Evolutionary conservation across 1,140 invertebrate genomes (phyloP).

Genomic region (Branchinecta lynchi): DNA sequence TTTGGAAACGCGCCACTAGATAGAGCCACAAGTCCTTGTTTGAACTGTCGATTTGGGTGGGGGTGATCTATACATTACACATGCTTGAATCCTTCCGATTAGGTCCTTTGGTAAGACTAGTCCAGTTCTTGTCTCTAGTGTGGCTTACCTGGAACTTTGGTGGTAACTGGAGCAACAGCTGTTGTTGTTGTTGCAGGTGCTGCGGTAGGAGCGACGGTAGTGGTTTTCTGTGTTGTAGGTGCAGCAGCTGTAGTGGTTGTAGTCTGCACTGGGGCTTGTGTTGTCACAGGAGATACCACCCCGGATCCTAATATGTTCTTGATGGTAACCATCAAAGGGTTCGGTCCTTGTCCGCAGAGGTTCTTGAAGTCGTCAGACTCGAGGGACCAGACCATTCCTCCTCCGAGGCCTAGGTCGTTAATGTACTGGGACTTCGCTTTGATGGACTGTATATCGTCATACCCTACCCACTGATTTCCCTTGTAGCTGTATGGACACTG

Average conservation of each 20-base stretch:
- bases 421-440: slow-evolving; percentile 56
- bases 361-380: slow-evolving; percentile 81
- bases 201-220: neutral
- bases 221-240: neutral
- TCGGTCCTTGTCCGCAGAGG: slow-evolving; percentile 49
- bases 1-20: no score
- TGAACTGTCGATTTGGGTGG: no score
- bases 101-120: no score
- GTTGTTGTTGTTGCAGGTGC: slow-evolving; percentile 24
- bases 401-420: slow-evolving; percentile 48
- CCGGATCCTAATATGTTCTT: neutral
- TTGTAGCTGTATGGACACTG: slow-evolving; percentile 51
- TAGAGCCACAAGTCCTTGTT: no score
- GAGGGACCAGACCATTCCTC: slow-evolving; percentile 69
- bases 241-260: slow-evolving; percentile 13
- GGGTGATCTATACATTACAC: no score
- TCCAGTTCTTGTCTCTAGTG: no score
- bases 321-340: slow-evolving; percentile 53
- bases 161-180: slow-evolving; percentile 23
- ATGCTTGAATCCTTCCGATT: no score
- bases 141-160: no score
- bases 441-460: slow-evolving; percentile 61
- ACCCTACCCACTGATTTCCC: slow-evolving; percentile 77
- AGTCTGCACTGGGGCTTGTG: slow-evolving; percentile 14
- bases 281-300: neutral